A percentile compares a stretch with the other conserved stretches of the same genome.
Conservation (phyloP, 30 jellyfish, hydroid and myxozoan species). For the Aurelia coerulea region DNA sequence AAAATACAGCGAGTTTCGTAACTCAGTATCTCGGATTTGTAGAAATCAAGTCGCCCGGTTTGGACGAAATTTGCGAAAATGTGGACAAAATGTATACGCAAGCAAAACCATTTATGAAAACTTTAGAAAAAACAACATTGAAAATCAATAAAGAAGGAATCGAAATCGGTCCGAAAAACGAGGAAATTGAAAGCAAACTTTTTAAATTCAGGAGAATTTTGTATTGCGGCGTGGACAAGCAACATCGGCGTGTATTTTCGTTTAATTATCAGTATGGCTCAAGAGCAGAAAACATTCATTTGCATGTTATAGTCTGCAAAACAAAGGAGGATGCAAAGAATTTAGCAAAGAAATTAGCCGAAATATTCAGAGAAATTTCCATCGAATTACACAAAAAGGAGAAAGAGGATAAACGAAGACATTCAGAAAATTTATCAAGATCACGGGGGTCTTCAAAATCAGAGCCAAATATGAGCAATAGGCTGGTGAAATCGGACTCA, state of each 20-base stretch:
- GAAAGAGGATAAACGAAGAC: slow-evolving; percentile 81
- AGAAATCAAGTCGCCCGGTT: slow-evolving; percentile 89
- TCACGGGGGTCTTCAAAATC: slow-evolving; percentile 74
- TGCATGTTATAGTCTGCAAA: slow-evolving; percentile 90
- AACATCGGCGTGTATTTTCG: slow-evolving; percentile 88
- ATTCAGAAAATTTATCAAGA: slow-evolving; percentile 75
- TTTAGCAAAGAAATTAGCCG: slow-evolving; percentile 82
- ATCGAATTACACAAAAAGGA: slow-evolving; percentile 82
- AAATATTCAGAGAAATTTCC: slow-evolving; percentile 77
- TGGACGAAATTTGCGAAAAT: slow-evolving; percentile 86
- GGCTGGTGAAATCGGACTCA: slow-evolving; percentile 54
- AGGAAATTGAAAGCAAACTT: slow-evolving; percentile 39
- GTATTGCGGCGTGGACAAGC: slow-evolving; percentile 95
- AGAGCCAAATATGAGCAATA: slow-evolving; percentile 61
- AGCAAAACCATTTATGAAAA: slow-evolving; percentile 81
- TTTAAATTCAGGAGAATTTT: slow-evolving; percentile 88
- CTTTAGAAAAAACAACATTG: slow-evolving; percentile 68
- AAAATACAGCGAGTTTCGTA: slow-evolving; percentile 37
- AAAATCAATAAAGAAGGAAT: slow-evolving; percentile 80
- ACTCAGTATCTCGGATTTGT: slow-evolving; percentile 83
- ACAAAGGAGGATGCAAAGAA: slow-evolving; percentile 87
- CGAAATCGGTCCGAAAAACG: slow-evolving; percentile 69
- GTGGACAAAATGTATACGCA: slow-evolving; percentile 80
- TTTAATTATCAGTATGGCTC: slow-evolving; percentile 93
- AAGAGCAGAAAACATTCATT: slow-evolving; percentile 85